Base-by-base conservation (phyloP, 2,888 invertebrate genomes). In the Dioctria linearis region DNA sequence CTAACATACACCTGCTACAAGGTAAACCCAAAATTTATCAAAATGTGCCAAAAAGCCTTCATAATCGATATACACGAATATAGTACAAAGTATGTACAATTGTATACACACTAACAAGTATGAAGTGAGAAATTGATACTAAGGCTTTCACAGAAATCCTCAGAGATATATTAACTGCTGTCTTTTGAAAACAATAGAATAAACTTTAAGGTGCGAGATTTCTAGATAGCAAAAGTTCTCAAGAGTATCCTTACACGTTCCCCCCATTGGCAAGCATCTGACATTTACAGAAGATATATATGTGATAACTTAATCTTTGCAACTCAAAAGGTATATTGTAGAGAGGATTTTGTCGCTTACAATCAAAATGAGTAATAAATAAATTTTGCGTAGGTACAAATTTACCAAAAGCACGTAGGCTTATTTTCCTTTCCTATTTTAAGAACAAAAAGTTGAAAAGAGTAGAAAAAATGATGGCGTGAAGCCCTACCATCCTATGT, bases 351-450 rank as follows among this genome's bases (percentile, higher is more conserved):
- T 49, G 61, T 11, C 76, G 76, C 63, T 76, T n/a, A 51, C 63
- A 76, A 76, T 76, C 76, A 61, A 37, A 63, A 76, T 40, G 63
- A 61, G 63, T 63, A 76, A 76, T 76, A 76, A 76, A 76, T 76
- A 63, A 63, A 76, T 63, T 76, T 46, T 63, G 43, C 63, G 43
- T 76, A 25, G 25, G 25, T 25, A 63, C 25, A 63, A 61, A 76
- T 49, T 46, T 49, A 63, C 43, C 25, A 43, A 13, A 76, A 40
- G 39, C 76, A 76, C 61, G 51, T 49, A 76, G 51, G 54, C 78
- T 13, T 42, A 42, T 3, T 43, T 61, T 61, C 25, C 61, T 61
- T 39, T 11, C 37, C 37, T 5, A 25, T 25, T 61, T 76, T 46
- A n/a, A 3, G 42, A 43, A 42, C 6, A 42, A 66, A 4, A 66